Percentiles rank a stretch among this genome's conserved stretches.
Conservation (phyloP, 2,888 invertebrate species). For the Dermolepida albohirtum region DNA sequence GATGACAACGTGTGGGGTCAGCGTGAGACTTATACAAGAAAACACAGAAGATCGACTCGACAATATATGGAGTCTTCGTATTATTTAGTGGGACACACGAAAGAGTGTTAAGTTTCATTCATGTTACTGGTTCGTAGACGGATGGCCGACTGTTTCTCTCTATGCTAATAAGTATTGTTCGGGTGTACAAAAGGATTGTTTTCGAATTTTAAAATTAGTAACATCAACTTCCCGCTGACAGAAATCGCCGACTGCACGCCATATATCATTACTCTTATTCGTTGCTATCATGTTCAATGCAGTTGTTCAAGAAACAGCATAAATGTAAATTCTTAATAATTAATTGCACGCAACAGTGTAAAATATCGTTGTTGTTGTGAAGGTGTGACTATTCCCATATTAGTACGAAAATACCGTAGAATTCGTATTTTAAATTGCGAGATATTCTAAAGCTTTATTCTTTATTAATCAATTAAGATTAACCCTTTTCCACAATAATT, state of each 20-base stretch:
- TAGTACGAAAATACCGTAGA: not conserved
- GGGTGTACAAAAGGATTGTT: slow-evolving; percentile 46
- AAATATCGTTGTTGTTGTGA: slow-evolving; percentile 1
- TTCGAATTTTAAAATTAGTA: slow-evolving; percentile 48
- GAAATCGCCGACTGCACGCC: slow-evolving; percentile 13
- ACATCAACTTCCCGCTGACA: slow-evolving; percentile 40
- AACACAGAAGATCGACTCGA: slow-evolving; percentile 35
- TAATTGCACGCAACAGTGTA: slow-evolving; percentile 16
- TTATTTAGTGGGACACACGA: slow-evolving; percentile 50
- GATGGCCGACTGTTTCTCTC: slow-evolving; percentile 43
- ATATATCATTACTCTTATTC: slow-evolving; percentile 32
- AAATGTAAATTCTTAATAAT: slow-evolving; percentile 33
- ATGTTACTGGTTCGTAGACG: slow-evolving; percentile 44
- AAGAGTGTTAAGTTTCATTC: slow-evolving; percentile 50
- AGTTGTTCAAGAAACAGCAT: slow-evolving; percentile 15
- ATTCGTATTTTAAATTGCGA: no score
- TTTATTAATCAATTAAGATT: no score
- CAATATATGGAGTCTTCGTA: slow-evolving; percentile 47
- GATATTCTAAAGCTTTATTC: no score
- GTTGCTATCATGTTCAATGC: slow-evolving; percentile 8
- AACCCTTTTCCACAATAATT: no score
- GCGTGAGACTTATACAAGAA: slow-evolving; percentile 33
- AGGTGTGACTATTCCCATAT: not conserved
- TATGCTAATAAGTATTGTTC: slow-evolving; percentile 48
- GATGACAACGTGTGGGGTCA: slow-evolving; percentile 49